Conservation (phyloP, 2,797 vertebrate species). For the Linurgus olivaceus region DNA sequence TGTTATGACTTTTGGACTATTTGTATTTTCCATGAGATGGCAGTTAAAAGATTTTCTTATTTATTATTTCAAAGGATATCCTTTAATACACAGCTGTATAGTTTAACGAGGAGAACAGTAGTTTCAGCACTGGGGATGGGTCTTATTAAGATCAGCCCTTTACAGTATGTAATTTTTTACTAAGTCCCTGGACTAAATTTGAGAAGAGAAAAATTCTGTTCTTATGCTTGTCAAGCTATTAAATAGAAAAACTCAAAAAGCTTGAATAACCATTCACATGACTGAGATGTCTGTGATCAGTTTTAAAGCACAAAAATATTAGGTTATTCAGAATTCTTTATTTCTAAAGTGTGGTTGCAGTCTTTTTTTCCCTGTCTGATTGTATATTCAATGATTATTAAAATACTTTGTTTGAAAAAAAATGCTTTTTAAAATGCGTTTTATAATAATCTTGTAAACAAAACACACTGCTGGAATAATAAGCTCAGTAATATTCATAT, state of each 20-base stretch:
- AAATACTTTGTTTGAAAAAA: background rate
- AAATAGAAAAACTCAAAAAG: rapidly evolving
- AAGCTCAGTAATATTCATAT: background rate
- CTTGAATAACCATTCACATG: background rate
- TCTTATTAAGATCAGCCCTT: background rate
- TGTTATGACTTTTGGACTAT: background rate
- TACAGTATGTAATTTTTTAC: background rate
- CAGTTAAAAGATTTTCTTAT: background rate
- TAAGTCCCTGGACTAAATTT: background rate
- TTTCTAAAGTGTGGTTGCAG: background rate
- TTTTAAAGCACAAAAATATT: background rate
- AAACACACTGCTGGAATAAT: background rate
- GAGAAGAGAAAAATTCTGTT: background rate
- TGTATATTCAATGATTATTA: background rate
- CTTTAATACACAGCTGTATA: background rate
- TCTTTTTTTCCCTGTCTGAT: background rate
- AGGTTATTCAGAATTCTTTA: background rate
- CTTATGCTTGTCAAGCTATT: background rate
- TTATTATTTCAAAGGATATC: background rate
- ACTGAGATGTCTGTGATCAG: background rate
- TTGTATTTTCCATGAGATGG: background rate
- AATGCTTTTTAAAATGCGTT: background rate
- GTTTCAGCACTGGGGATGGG: background rate
- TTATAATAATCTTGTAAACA: background rate
- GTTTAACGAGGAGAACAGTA: background rate